Conservation (phyloP, 1,140 invertebrate species). For the Drosophila repleta region DNA sequence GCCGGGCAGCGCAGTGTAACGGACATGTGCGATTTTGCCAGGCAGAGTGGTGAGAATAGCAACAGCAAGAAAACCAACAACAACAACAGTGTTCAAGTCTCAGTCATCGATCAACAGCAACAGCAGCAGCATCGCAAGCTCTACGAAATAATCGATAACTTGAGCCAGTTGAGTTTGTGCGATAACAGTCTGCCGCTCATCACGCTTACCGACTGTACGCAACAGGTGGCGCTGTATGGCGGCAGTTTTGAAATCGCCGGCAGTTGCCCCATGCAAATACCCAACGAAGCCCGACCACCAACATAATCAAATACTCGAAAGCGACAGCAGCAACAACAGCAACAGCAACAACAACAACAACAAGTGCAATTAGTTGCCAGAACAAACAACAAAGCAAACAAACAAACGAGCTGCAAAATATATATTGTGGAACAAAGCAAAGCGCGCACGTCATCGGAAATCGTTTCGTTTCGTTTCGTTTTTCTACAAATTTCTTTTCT, state of each 20-base stretch:
- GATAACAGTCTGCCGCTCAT: slow-evolving; percentile 64
- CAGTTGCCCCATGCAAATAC: slow-evolving; percentile 53
- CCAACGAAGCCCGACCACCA: slow-evolving; percentile 73
- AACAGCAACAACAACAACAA: slow-evolving; percentile 24
- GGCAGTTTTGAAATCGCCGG: slow-evolving; percentile 49
- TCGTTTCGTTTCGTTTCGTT: slow-evolving; percentile 23
- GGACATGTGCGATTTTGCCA: slow-evolving; percentile 55
- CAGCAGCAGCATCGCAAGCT: slow-evolving; percentile 46
- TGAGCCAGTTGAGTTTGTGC: slow-evolving; percentile 65
- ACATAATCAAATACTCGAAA: slow-evolving; percentile 31
- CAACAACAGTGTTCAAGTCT: slow-evolving; percentile 10
- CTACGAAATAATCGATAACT: slow-evolving; percentile 77
- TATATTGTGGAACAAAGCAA: slow-evolving; percentile 26
- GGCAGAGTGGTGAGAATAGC: slow-evolving; percentile 3
- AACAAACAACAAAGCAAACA: slow-evolving; percentile 40
- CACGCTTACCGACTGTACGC: slow-evolving; percentile 74
- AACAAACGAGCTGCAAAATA: slow-evolving; percentile 31
- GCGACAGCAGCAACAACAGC: slow-evolving; percentile 14
- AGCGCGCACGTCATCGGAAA: slow-evolving; percentile 72
- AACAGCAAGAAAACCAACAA: slow-evolving; percentile 6
- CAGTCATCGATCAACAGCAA: slow-evolving; percentile 35
- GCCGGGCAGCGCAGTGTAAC: not conserved
- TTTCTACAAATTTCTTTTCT: not conserved
- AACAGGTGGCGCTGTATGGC: slow-evolving; percentile 64
- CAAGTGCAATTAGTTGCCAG: slow-evolving; percentile 56